These are phyloP conservation scores for Mormyrus hasselquistii DNA, from an alignment of 2,797 vertebrate genomes.

Conservation along the genomic window DNA sequence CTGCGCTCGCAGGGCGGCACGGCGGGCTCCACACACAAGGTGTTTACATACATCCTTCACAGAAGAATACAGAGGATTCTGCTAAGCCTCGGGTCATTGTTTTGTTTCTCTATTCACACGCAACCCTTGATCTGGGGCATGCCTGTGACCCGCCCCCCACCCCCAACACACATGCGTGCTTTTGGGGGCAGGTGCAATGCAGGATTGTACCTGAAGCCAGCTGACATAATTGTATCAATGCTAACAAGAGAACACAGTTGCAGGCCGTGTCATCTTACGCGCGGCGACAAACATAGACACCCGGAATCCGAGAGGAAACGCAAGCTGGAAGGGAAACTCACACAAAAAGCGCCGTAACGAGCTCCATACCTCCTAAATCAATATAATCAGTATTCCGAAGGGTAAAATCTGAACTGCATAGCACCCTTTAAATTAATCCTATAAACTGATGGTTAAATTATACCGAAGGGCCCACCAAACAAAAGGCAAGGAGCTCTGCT, in stretches of 20 bases:
- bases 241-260: conserved; percentile 6
- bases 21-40: neutral
- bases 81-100: conserved; percentile 15
- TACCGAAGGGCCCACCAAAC: neutral
- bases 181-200: conserved; percentile 3
- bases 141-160: neutral
- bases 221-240: conserved; percentile 16
- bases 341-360: neutral
- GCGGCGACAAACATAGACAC: neutral
- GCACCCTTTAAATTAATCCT: neutral
- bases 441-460: conserved; percentile 8
- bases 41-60: conserved; percentile 16
- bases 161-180: neutral
- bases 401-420: neutral
- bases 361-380: neutral
- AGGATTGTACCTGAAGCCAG: neutral
- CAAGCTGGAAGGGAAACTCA: neutral
- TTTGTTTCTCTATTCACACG: conserved; percentile 20
- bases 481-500: neutral
- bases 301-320: neutral
- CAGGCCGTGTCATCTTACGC: neutral
- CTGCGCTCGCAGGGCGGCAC: neutral
- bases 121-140: conserved; percentile 18
- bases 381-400: conserved; percentile 2
- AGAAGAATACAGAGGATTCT: conserved; percentile 12